Percentiles rank a stretch among this genome's conserved stretches.
These are phyloP conservation scores for Ochropleura leucogaster DNA, from an alignment of 2,888 invertebrate genomes.

Conservation along the genomic window DNA sequence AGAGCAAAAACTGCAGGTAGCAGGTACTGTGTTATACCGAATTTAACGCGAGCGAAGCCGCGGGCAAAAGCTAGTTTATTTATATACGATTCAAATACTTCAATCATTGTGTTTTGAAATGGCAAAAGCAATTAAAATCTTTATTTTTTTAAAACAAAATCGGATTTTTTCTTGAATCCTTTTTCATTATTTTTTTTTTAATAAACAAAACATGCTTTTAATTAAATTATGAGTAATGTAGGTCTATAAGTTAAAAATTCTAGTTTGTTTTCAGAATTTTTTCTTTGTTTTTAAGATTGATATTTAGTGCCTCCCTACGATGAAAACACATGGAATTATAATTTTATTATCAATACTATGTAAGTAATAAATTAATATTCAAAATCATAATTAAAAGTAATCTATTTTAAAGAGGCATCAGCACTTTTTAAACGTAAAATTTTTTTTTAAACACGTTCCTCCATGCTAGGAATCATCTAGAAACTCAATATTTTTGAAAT, in stretches of 20 bases:
- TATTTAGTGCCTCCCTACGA: neutral
- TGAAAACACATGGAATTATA: neutral
- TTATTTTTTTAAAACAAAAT: neutral
- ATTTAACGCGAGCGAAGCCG: too few species aligned
- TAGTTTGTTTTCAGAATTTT: neutral
- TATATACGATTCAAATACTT: conserved; percentile 40
- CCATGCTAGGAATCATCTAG: too few species aligned
- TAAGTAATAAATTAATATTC: conserved; percentile 24
- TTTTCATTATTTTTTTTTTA: neutral
- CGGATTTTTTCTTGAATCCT: neutral
- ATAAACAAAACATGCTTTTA: neutral
- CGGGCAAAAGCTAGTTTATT: too few species aligned
- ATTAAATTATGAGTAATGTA: neutral
- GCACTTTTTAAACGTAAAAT: too few species aligned
- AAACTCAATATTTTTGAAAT: too few species aligned
- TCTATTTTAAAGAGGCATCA: too few species aligned
- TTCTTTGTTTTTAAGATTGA: neutral
- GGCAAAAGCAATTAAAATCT: neutral
- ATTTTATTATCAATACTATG: conserved; percentile 13
- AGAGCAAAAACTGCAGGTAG: too few species aligned
- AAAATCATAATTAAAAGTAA: too few species aligned
- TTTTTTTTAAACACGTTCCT: too few species aligned
- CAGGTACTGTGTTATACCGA: too few species aligned
- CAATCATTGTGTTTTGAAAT: conserved; percentile 31
- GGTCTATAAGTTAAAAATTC: neutral